A percentile compares a stretch with the other conserved stretches of the same genome.
These are phyloP conservation scores for Axinella damicornis DNA, from an alignment of 37 sponge, comb jelly and placozoan genomes.

Conservation along the genomic window DNA sequence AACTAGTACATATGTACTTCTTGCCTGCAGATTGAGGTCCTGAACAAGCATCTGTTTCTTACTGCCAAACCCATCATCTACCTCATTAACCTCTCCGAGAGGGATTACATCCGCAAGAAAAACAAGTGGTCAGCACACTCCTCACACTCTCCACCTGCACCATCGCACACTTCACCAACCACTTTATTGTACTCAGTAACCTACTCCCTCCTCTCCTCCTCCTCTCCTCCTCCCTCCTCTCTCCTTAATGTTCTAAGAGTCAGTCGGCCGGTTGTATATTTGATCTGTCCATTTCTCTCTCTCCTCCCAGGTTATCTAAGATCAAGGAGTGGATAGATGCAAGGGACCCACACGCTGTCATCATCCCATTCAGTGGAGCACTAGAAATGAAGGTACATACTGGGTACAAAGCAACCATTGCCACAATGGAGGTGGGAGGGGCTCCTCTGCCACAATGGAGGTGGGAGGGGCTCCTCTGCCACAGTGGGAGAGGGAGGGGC, in stretches of 20 bases:
- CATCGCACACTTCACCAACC: not conserved
- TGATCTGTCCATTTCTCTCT: too few species aligned
- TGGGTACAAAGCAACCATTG: too few species aligned
- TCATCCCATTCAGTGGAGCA: conserved; percentile 95
- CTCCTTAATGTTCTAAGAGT: too few species aligned
- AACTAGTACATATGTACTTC: not conserved
- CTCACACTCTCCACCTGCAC: not conserved
- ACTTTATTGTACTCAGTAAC: not conserved
- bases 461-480: too few species aligned
- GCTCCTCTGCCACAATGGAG: too few species aligned
- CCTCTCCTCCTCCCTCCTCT: not conserved
- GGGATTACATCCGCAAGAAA: conserved; percentile 94
- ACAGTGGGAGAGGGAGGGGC: too few species aligned
- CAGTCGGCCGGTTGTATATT: too few species aligned
- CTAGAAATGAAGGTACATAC: conserved; percentile 75
- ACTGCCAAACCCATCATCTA: conserved; percentile 96
- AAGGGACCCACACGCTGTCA: conserved; percentile 79
- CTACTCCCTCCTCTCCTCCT: not conserved
- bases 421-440: too few species aligned
- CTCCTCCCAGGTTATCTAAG: conserved; percentile 66
- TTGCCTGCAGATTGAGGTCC: conserved; percentile 75
- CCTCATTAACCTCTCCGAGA: conserved; percentile 94
- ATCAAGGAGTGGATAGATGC: conserved; percentile 95
- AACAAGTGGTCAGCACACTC: conserved; percentile 84
- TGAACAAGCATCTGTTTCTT: conserved; percentile 95